These are phyloP conservation scores for Ichneumoninae sp. DNA, from an alignment of 2,888 invertebrate species.

Conservation along the genomic window DNA sequence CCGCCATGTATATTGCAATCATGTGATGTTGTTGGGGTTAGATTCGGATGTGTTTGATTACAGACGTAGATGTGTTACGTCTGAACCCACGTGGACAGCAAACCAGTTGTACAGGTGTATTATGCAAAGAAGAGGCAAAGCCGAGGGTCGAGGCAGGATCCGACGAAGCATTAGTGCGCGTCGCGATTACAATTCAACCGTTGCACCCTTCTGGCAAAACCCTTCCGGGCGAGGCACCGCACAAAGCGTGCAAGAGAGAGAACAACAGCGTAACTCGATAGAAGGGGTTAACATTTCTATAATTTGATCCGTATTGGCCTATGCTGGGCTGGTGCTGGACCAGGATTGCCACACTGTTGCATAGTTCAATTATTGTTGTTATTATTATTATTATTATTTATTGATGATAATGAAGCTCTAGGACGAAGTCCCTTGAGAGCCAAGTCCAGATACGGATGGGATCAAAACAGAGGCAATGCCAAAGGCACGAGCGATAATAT, in stretches of 20 bases:
- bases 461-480: too few species aligned
- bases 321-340: neutral
- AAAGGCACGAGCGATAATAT: too few species aligned
- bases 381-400: too few species aligned
- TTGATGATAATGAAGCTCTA: too few species aligned
- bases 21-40: conserved; percentile 24
- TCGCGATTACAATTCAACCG: conserved; percentile 61
- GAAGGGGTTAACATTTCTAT: neutral
- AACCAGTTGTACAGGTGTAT: conserved; percentile 2
- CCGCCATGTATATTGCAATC: neutral
- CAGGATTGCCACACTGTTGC: too few species aligned
- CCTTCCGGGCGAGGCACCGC: neutral
- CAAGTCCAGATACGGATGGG: too few species aligned
- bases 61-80: neutral
- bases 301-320: neutral
- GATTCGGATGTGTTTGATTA: conserved; percentile 17
- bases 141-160: conserved; percentile 6
- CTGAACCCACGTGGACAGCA: neutral
- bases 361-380: too few species aligned
- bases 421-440: too few species aligned
- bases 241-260: neutral
- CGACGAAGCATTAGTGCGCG: conserved; percentile 45
- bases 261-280: neutral
- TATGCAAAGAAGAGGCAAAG: conserved; percentile 14
- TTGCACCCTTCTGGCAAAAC: conserved; percentile 13